A percentile compares a stretch with the other conserved stretches of the same genome.
Conservation (phyloP, 2,888 invertebrate genomes). For the Ephialtes manifestator region DNA sequence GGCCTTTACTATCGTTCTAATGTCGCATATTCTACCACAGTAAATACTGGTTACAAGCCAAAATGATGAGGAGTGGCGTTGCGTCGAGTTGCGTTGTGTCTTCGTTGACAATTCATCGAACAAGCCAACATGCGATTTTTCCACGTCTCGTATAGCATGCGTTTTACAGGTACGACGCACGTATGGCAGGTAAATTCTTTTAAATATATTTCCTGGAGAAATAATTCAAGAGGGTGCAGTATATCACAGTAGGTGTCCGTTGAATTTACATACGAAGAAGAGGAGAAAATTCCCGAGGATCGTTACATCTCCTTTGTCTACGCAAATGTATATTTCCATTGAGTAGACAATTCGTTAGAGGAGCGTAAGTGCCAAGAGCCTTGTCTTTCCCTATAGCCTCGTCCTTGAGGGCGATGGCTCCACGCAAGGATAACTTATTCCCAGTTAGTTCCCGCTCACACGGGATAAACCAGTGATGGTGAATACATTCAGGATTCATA, state of each 20-base stretch:
- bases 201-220: constrained; percentile 24
- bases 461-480: background rate
- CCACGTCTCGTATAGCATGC: background rate
- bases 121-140: background rate
- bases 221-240: constrained; percentile 39
- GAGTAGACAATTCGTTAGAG: constrained; percentile 46
- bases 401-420: constrained; percentile 44
- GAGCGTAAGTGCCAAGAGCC: background rate
- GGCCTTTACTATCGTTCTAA: no score
- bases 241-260: constrained; percentile 13
- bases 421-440: constrained; percentile 49
- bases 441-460: constrained; percentile 16
- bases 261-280: constrained; percentile 39
- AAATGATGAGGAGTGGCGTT: background rate
- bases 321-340: constrained; percentile 13
- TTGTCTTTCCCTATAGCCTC: constrained; percentile 6
- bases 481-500: constrained; percentile 9
- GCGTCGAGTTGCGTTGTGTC: background rate
- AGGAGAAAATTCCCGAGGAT: constrained; percentile 7
- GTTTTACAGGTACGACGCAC: background rate
- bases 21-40: no score
- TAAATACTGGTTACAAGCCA: no score
- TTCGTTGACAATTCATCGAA: constrained; percentile 2
- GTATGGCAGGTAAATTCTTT: constrained; percentile 7
- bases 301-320: constrained; percentile 48